phyloP scores from a whole-genome alignment of 2,888 invertebrate species.

The Athetis lepigone region DNA sequence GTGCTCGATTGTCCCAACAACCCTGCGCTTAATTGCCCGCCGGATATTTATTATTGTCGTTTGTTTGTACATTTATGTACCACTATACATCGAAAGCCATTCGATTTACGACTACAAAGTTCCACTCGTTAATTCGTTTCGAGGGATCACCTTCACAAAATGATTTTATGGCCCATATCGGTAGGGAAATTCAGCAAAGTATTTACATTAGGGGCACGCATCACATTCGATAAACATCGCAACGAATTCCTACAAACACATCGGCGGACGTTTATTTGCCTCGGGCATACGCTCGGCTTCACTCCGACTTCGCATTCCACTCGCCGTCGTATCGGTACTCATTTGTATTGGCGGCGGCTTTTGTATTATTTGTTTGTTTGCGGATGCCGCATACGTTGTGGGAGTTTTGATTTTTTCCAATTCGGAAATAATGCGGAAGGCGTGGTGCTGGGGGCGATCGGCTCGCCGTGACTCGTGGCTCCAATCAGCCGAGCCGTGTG shows the following conservation, averaged over 20 bases:
- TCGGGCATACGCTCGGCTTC: slow-evolving; percentile 84
- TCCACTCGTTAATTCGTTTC: slow-evolving; percentile 51
- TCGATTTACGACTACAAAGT: slow-evolving; percentile 66
- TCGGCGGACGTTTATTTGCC: slow-evolving; percentile 88
- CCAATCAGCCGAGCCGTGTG: slow-evolving; percentile 85
- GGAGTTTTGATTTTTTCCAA: slow-evolving; percentile 90
- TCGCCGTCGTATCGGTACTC: slow-evolving; percentile 87
- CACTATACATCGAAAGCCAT: slow-evolving; percentile 74
- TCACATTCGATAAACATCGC: slow-evolving; percentile 87
- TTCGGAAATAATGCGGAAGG: slow-evolving; percentile 88
- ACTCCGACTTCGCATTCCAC: slow-evolving; percentile 84
- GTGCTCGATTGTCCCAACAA: slow-evolving; percentile 83
- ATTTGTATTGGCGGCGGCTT: slow-evolving; percentile 88
- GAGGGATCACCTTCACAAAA: slow-evolving; percentile 55
- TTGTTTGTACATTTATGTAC: slow-evolving; percentile 78
- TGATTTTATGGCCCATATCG: slow-evolving; percentile 60
- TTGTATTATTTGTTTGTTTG: slow-evolving; percentile 90
- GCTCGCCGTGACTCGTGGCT: slow-evolving; percentile 70
- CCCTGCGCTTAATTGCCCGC: slow-evolving; percentile 86
- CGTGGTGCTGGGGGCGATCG: slow-evolving; percentile 83
- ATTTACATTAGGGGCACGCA: slow-evolving; percentile 82
- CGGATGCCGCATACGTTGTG: slow-evolving; percentile 85
- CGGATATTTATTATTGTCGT: slow-evolving; percentile 87
- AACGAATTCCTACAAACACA: slow-evolving; percentile 88
- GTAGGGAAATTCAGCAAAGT: slow-evolving; percentile 65